Conservation (phyloP, 2,888 invertebrate species). For the Brenthis hecate region DNA sequence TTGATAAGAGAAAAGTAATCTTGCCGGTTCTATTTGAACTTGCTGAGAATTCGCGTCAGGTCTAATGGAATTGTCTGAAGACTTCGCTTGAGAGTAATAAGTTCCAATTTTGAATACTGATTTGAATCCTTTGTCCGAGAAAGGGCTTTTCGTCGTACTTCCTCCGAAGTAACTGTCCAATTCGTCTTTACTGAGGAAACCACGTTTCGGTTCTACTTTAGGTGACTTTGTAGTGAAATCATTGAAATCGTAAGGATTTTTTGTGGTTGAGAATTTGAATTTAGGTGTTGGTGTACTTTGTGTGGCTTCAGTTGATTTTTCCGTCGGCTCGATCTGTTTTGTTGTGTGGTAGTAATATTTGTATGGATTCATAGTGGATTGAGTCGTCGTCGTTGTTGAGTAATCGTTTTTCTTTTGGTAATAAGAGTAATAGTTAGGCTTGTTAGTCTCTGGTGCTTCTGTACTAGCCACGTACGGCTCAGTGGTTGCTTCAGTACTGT, state of each 20-base stretch:
- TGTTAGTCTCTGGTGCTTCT: slow-evolving; percentile 53
- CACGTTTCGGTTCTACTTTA: slow-evolving; percentile 55
- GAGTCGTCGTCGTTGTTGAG: slow-evolving; percentile 45
- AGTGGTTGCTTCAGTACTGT: slow-evolving; percentile 76
- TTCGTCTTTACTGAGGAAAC: slow-evolving; percentile 69
- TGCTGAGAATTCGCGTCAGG: slow-evolving; percentile 77
- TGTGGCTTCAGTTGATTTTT: slow-evolving; percentile 53
- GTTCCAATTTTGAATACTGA: slow-evolving; percentile 76
- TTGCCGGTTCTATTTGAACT: slow-evolving; percentile 75
- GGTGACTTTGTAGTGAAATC: slow-evolving; percentile 67
- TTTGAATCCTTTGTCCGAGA: slow-evolving; percentile 65
- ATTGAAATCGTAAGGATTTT: slow-evolving; percentile 81
- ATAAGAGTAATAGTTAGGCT: slow-evolving; percentile 54
- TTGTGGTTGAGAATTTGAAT: slow-evolving; percentile 78
- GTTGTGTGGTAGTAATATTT: slow-evolving; percentile 53
- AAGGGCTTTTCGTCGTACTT: slow-evolving; percentile 81
- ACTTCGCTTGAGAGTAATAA: slow-evolving; percentile 71
- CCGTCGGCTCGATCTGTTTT: slow-evolving; percentile 48
- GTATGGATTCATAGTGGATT: slow-evolving; percentile 54
- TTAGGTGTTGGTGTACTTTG: slow-evolving; percentile 48
- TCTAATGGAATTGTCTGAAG: slow-evolving; percentile 73
- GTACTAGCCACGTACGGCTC: slow-evolving; percentile 73
- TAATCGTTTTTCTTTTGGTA: slow-evolving; percentile 45
- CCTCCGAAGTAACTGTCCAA: slow-evolving; percentile 64
- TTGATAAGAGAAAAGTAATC: slow-evolving; percentile 66